These are phyloP conservation scores for Pipistrellus pipistrellus DNA, from an alignment of 2,797 vertebrate species.

Conservation along the genomic window DNA sequence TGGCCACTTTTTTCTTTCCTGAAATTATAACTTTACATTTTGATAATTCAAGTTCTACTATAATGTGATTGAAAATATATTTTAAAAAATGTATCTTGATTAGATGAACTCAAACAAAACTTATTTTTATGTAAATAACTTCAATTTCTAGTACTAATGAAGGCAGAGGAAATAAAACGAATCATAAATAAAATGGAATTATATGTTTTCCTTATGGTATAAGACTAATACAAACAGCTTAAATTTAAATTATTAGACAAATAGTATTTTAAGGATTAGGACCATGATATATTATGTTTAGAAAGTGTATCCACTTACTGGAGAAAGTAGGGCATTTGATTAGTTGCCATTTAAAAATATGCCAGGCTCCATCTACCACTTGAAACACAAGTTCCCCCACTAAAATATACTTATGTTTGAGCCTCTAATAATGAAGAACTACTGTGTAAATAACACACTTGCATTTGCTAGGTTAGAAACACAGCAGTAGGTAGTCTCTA, in stretches of 20 bases:
- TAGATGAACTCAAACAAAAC: constrained; percentile 58
- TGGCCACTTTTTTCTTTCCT: constrained; percentile 50
- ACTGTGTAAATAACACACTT: background rate
- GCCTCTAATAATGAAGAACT: background rate
- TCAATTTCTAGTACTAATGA: constrained; percentile 56
- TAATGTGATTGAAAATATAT: background rate
- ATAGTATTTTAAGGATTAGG: background rate
- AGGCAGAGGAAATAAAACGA: constrained; percentile 57
- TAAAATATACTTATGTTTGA: background rate
- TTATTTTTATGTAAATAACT: constrained; percentile 60
- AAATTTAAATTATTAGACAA: constrained; percentile 16
- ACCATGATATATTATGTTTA: background rate
- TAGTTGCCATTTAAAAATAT: constrained; percentile 17
- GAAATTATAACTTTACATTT: constrained; percentile 53
- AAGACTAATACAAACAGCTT: constrained; percentile 29
- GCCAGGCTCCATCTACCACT: background rate
- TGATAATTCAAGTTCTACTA: constrained; percentile 30
- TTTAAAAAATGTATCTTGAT: background rate
- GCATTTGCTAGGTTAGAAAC: constrained; percentile 11
- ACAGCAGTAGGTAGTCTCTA: background rate
- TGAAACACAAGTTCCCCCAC: background rate
- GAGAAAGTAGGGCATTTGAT: constrained; percentile 20
- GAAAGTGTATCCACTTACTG: background rate
- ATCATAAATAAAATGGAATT: constrained; percentile 64
- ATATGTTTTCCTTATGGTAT: constrained; percentile 60